Evolutionary conservation across 2,888 invertebrate species (phyloP).

Genomic region (Glyphotaelius pellucidus): DNA sequence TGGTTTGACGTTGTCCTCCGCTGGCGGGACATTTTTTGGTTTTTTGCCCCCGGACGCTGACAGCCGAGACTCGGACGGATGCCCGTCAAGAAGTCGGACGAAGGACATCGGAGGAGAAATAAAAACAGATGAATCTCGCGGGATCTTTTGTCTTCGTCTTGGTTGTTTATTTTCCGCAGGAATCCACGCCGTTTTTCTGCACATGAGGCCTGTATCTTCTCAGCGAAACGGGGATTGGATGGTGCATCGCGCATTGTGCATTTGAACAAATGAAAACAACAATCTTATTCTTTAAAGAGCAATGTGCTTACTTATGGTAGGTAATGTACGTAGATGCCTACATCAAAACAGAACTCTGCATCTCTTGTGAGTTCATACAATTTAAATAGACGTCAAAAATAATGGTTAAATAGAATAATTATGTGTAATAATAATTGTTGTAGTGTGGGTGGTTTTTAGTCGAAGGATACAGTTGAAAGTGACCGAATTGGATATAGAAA

Average conservation of each 20-base stretch:
- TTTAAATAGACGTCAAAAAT: too few species aligned
- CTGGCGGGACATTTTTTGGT: constrained; percentile 18
- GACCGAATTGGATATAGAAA: too few species aligned
- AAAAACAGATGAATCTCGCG: constrained; percentile 42
- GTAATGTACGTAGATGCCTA: background rate
- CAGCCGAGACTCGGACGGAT: constrained; percentile 30
- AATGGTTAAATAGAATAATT: background rate
- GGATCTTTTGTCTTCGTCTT: constrained; percentile 38
- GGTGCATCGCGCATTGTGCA: background rate
- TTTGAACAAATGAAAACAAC: background rate
- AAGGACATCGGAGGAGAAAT: constrained; percentile 47
- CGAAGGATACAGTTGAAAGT: too few species aligned
- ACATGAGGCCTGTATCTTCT: background rate
- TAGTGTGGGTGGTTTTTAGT: too few species aligned
- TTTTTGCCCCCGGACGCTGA: constrained; percentile 14
- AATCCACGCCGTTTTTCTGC: background rate
- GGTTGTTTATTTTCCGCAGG: constrained; percentile 32
- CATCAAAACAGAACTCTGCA: background rate
- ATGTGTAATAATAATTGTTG: too few species aligned
- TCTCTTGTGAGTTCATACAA: too few species aligned
- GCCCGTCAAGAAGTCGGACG: constrained; percentile 39
- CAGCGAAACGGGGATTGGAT: constrained; percentile 6
- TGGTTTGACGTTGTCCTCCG: background rate
- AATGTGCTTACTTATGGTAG: background rate
- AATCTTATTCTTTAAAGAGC: background rate